Evolutionary conservation across 2,113 vertebrate species (phyloP).

Genomic region (Nanorana parkeri): DNA sequence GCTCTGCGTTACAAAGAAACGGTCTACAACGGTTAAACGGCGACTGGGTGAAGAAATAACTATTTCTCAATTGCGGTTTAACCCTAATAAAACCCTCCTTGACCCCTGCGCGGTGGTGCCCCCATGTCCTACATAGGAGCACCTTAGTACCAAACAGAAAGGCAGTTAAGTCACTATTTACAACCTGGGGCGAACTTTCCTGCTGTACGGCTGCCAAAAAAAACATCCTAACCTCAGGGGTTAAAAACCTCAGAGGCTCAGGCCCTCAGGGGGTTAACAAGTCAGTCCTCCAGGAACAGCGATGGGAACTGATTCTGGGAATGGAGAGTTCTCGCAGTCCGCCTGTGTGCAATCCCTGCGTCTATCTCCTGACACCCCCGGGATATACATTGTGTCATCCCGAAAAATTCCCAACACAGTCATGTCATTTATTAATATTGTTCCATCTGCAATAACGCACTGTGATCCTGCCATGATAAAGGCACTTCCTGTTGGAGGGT

Average conservation of each 20-base stretch:
- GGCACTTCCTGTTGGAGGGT: too few relatives aligned
- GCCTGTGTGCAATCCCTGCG: too few relatives aligned
- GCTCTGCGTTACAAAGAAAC: background rate
- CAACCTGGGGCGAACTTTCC: slow-evolving; percentile 38
- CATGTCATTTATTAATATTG: too few relatives aligned
- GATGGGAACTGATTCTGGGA: background rate
- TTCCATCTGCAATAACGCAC: too few relatives aligned
- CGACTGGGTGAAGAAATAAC: slow-evolving; percentile 1
- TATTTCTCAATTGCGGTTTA: slow-evolving; percentile 53
- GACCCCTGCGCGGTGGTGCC: slow-evolving; percentile 40
- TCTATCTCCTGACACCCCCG: too few relatives aligned
- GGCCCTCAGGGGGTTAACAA: slow-evolving; percentile 39
- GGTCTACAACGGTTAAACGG: background rate
- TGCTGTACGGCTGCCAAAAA: slow-evolving; percentile 43
- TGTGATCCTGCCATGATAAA: too few relatives aligned
- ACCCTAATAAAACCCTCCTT: slow-evolving; percentile 54
- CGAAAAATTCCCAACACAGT: too few relatives aligned
- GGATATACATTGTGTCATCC: too few relatives aligned
- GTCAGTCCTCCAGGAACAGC: slow-evolving; percentile 25
- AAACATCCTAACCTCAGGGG: slow-evolving; percentile 50
- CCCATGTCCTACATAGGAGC: background rate
- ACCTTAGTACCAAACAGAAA: slow-evolving; percentile 58
- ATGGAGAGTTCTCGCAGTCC: background rate
- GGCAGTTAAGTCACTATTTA: slow-evolving; percentile 40
- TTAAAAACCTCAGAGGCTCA: slow-evolving; percentile 27